Evolutionary conservation across 2,797 vertebrate species (phyloP).

Genomic region (Chrosomus eos): DNA sequence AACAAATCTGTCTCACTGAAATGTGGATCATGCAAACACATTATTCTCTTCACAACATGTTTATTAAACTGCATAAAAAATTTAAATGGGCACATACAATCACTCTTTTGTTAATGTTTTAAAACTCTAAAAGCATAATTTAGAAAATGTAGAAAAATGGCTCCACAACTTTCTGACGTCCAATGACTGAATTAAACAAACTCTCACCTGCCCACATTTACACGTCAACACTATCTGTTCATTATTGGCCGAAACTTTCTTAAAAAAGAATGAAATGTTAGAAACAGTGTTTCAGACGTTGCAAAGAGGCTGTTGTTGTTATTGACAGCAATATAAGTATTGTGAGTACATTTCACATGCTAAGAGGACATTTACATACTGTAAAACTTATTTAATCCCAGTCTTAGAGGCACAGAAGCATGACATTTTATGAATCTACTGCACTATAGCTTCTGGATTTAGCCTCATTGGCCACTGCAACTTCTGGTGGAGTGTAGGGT

Average conservation of each 20-base stretch:
- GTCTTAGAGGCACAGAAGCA: neutral
- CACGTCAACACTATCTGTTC: neutral
- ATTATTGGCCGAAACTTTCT: neutral
- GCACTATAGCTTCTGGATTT: neutral
- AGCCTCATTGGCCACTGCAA: neutral
- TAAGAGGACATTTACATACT: neutral
- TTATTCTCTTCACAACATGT: neutral
- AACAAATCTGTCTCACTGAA: neutral
- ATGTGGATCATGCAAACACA: slow-evolving; percentile 4
- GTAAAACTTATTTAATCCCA: too few relatives aligned
- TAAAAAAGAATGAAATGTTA: neutral
- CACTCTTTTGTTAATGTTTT: neutral
- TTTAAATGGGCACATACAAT: neutral
- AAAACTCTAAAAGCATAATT: neutral
- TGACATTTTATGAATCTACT: neutral
- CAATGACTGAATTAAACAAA: neutral
- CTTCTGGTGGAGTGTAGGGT: neutral
- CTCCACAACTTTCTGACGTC: too few relatives aligned
- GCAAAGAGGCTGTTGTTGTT: slow-evolving; percentile 1
- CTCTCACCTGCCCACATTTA: neutral
- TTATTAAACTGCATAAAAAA: neutral
- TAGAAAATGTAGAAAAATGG: neutral
- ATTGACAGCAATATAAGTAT: neutral
- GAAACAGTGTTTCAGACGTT: neutral
- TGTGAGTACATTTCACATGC: neutral